Evolutionary conservation across 2,113 vertebrate species (phyloP), one percentile per base, ranked within the genome.

Genomic region (Halichoeres trimaculatus): DNA sequence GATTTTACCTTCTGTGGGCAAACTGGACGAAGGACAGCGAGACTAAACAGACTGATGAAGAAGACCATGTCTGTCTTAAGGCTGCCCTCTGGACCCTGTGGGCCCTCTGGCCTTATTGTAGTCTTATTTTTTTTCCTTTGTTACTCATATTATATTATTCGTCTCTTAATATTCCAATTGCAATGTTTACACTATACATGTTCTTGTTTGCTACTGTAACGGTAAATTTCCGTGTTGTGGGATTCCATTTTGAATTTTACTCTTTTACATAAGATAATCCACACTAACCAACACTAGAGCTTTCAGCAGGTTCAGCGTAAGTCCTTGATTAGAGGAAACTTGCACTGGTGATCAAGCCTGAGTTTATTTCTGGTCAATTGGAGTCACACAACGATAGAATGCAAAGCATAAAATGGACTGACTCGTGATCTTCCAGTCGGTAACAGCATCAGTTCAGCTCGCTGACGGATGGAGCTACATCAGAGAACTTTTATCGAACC

Each of bases 331-430:
- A 6, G 3, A 30, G 6, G 30, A 30, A 30, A 30, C 6, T 4
- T 30, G 30, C 6, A 4, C 30, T 30, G 14, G 17, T 45, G 1
- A 45, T 17, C 5, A 45, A 45, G 38, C 8, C 9, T 40, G 58
- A 59, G 20, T 45, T 24, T 47, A 48, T 63, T 17, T 17, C 35
- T 2, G 11, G 30, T 0, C 70, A 79, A 87, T 51, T 50, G 16
- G 22, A 82, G 68, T 85, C 81, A 86, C 41, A 52, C 20, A 65
- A 59, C 10, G 2, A n/a, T 55, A 14, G 23, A 72, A 83, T 61
- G 6, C 35, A 66, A 65, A 36, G n/a, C 19, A 22, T 20, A 59
- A 64, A 80, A 69, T 72, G 16, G 10, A 70, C 79, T 63, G 70
- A 70, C 56, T 70, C 51, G 50, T 56, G 71, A 80, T 74, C 38